phyloP scores from a whole-genome alignment of 2,113 vertebrate species.

The Cyprinodon tularosa region DNA sequence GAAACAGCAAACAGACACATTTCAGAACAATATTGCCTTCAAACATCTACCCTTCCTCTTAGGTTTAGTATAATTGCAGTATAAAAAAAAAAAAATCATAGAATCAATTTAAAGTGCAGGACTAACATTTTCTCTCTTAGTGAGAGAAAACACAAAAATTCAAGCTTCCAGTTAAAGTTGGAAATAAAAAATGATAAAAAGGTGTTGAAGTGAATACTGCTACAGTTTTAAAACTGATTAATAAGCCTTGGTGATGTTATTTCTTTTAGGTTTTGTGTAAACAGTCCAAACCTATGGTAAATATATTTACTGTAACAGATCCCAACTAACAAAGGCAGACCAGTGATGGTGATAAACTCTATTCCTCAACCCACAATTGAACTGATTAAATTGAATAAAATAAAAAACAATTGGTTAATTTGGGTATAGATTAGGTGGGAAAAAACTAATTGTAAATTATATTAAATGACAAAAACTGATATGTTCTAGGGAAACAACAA shows the following conservation, averaged over 20 bases:
- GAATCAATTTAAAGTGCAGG: neutral
- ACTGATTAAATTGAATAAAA: neutral
- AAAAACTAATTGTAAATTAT: neutral
- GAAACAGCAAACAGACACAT: neutral
- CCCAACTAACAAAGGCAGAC: neutral
- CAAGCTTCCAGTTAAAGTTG: neutral
- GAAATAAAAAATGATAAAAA: neutral
- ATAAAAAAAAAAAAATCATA: neutral
- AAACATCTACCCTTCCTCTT: neutral
- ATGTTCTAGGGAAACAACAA: constrained; percentile 10
- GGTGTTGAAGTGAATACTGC: neutral
- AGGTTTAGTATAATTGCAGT: neutral
- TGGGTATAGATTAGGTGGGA: neutral
- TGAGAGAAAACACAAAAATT: neutral
- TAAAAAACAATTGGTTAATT: too few species aligned
- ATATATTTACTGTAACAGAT: neutral
- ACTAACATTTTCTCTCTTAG: neutral
- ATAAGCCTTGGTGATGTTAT: neutral
- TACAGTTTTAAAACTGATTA: neutral
- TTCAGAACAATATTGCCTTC: neutral
- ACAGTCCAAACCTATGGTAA: neutral
- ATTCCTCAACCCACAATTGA: too few species aligned
- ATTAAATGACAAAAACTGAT: constrained; percentile 2
- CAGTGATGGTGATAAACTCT: too few species aligned
- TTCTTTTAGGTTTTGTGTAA: neutral